A percentile compares a stretch with the other conserved stretches of the same genome.
phyloP scores from a whole-genome alignment of 30 jellyfish, hydroid and myxozoan species.

The Aurelia coerulea region DNA sequence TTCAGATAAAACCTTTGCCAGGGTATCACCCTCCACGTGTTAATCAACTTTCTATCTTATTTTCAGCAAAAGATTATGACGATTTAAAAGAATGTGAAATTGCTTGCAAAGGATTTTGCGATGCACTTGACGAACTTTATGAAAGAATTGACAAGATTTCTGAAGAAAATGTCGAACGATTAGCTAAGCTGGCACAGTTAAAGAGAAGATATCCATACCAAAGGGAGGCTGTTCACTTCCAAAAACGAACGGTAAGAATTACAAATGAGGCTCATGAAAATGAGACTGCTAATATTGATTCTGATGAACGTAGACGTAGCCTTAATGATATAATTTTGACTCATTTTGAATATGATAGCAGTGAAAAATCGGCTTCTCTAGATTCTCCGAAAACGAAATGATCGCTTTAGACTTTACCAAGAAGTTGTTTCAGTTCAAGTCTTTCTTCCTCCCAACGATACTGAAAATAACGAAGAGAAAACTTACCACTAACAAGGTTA shows the following conservation, averaged over 20 bases:
- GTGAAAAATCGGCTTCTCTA: too few species aligned
- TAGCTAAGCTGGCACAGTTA: not conserved
- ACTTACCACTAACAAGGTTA: too few species aligned
- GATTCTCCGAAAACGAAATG: too few species aligned
- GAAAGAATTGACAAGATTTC: not conserved
- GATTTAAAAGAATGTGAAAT: conserved; percentile 11
- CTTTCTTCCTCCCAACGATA: too few species aligned
- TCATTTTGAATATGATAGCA: not conserved
- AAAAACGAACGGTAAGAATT: not conserved
- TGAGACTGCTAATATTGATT: not conserved
- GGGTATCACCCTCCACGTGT: too few species aligned
- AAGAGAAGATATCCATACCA: not conserved
- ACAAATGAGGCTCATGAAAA: not conserved
- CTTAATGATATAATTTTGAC: not conserved
- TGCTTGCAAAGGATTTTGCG: conserved; percentile 21
- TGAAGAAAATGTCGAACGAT: not conserved
- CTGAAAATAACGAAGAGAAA: too few species aligned
- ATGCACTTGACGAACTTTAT: conserved; percentile 8
- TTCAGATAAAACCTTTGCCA: too few species aligned
- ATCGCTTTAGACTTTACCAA: too few species aligned
- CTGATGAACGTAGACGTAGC: not conserved
- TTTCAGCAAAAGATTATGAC: not conserved
- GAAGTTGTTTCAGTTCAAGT: too few species aligned
- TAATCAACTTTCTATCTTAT: too few species aligned
- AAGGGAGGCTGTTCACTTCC: not conserved